phyloP scores from a whole-genome alignment of 2,113 vertebrate genomes.

The Callipepla squamata region DNA sequence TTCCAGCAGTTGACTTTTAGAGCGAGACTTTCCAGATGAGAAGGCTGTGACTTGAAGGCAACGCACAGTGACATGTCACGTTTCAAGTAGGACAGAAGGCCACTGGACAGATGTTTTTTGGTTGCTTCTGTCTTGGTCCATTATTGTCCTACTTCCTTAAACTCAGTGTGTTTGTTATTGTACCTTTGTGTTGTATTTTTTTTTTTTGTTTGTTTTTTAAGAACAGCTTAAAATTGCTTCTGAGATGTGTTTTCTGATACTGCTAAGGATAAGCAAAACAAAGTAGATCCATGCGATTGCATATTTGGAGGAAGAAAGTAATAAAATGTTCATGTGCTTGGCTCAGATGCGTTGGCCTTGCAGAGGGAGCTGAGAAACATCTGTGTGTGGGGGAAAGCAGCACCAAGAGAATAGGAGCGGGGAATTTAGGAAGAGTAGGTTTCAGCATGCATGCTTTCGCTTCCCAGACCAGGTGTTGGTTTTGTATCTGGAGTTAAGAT shows the following conservation, averaged over 20 bases:
- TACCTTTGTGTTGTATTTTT: not conserved
- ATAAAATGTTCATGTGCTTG: slow-evolving; percentile 19
- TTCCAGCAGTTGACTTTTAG: not conserved
- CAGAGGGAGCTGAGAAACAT: not conserved
- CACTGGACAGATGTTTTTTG: not conserved
- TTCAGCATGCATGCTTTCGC: not conserved
- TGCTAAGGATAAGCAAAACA: not conserved
- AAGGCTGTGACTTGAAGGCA: not conserved
- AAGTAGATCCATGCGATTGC: not conserved
- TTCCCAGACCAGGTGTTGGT: not conserved
- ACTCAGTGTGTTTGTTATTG: not conserved
- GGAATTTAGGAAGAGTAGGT: not conserved
- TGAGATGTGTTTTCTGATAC: not conserved
- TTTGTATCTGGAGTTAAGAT: not conserved
- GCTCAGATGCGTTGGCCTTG: slow-evolving; percentile 6
- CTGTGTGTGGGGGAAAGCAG: not conserved
- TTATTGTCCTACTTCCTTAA: not conserved
- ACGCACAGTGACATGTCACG: fast-evolving
- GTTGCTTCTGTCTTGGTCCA: not conserved
- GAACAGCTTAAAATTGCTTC: not conserved
- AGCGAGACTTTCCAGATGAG: not conserved
- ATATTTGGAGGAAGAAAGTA: not conserved
- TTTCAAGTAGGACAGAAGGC: not conserved
- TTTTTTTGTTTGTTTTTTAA: not conserved
- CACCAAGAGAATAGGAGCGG: not conserved